Evolutionary conservation across 2,888 invertebrate species (phyloP).

Genomic region (Parapristionchus giblindavisi): DNA sequence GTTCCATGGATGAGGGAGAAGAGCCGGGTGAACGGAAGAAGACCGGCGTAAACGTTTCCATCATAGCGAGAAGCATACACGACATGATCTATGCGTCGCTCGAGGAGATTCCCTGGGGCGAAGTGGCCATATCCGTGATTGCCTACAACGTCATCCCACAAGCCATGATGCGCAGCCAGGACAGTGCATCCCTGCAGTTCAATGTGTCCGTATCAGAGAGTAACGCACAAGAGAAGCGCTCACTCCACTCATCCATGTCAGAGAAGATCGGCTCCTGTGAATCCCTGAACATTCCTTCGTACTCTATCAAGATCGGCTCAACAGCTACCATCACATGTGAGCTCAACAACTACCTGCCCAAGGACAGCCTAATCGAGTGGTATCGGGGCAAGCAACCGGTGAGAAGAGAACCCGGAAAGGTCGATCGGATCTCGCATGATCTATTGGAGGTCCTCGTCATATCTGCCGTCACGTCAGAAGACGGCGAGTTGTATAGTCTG

Average conservation of each 20-base stretch:
- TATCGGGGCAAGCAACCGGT: slow-evolving; percentile 60
- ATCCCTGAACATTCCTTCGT: slow-evolving; percentile 64
- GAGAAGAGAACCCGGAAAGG: slow-evolving; percentile 51
- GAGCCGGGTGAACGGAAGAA: not conserved
- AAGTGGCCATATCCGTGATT: slow-evolving; percentile 60
- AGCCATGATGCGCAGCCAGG: slow-evolving; percentile 22
- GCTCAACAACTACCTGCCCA: slow-evolving; percentile 62
- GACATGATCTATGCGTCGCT: slow-evolving; percentile 63
- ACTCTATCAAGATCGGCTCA: slow-evolving; percentile 64
- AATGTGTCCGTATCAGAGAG: slow-evolving; percentile 66
- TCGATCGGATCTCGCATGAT: slow-evolving; percentile 63
- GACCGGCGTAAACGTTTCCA: slow-evolving; percentile 61
- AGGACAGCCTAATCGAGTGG: slow-evolving; percentile 60
- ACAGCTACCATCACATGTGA: slow-evolving; percentile 69
- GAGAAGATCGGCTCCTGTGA: slow-evolving; percentile 53
- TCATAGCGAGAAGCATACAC: slow-evolving; percentile 62
- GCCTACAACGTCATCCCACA: slow-evolving; percentile 39
- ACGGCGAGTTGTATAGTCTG: slow-evolving; percentile 66
- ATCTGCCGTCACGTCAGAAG: slow-evolving; percentile 55
- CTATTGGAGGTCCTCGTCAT: slow-evolving; percentile 67
- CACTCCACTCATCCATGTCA: slow-evolving; percentile 49
- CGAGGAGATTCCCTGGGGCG: slow-evolving; percentile 68
- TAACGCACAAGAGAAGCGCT: slow-evolving; percentile 56
- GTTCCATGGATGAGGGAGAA: slow-evolving; percentile 13
- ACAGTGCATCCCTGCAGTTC: slow-evolving; percentile 47